Conservation (phyloP, 2,888 invertebrate species). For the Microctonus aethiopoides region DNA sequence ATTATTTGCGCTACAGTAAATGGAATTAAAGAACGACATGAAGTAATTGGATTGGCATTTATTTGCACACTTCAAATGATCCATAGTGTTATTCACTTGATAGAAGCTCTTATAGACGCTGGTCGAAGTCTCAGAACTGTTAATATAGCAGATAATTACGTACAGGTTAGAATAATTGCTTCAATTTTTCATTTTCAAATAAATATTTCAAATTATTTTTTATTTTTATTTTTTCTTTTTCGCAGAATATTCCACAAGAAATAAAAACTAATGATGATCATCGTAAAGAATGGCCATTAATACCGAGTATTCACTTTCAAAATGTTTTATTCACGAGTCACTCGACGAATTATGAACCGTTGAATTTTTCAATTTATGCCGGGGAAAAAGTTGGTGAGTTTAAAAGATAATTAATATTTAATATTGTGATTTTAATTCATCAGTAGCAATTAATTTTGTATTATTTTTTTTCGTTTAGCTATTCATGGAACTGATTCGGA, state of each 20-base stretch:
- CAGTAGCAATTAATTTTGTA: too few relatives aligned
- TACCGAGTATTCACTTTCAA: constrained; percentile 48
- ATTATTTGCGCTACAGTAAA: constrained; percentile 43
- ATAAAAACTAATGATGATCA: constrained; percentile 37
- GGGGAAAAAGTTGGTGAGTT: constrained; percentile 48
- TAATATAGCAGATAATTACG: constrained; percentile 46
- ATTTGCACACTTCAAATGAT: constrained; percentile 49
- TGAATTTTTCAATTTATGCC: constrained; percentile 43
- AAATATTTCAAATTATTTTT: not conserved
- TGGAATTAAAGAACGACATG: constrained; percentile 41
- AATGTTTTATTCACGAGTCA: constrained; percentile 44
- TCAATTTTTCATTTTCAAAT: not conserved
- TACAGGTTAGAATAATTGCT: constrained; percentile 41
- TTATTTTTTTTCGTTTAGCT: constrained; percentile 30
- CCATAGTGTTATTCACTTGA: constrained; percentile 43
- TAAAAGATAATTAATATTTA: not conserved
- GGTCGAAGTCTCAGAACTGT: constrained; percentile 47
- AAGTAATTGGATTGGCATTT: constrained; percentile 47
- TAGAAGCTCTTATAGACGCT: constrained; percentile 43
- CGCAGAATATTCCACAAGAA: constrained; percentile 49
- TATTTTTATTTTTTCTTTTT: not conserved
- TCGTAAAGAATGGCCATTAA: constrained; percentile 45
- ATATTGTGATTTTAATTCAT: not conserved
- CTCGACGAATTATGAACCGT: constrained; percentile 39
- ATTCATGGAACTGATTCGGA: constrained; percentile 39